Evolutionary conservation across 1,140 invertebrate species (phyloP).

Genomic region (Myzus persicae): DNA sequence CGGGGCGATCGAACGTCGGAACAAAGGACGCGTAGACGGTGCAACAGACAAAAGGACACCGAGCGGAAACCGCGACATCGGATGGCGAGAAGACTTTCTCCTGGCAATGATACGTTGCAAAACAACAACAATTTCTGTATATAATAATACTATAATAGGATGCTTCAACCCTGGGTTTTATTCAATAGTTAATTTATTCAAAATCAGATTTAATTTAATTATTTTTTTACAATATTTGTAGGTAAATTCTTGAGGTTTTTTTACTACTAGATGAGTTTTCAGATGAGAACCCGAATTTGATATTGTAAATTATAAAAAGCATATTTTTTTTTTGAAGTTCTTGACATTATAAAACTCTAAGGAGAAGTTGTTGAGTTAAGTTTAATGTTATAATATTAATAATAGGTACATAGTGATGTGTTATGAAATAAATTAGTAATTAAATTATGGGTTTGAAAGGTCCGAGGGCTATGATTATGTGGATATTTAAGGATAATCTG

Average conservation of each 20-base stretch:
- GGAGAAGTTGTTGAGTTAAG: no score
- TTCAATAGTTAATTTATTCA: not conserved
- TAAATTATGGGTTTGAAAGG: no score
- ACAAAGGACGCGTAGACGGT: not conserved
- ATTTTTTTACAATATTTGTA: no score
- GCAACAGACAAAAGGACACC: conserved; percentile 21
- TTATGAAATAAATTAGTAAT: no score
- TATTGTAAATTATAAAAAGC: not conserved
- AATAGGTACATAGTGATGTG: no score
- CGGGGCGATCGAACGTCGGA: not conserved
- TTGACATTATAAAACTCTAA: no score
- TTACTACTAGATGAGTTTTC: not conserved
- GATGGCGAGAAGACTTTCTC: not conserved
- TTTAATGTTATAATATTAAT: no score
- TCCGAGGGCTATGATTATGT: no score
- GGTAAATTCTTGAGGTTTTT: not conserved
- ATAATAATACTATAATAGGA: not conserved
- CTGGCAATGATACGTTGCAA: not conserved
- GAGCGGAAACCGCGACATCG: not conserved
- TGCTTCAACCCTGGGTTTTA: not conserved
- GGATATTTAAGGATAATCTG: no score
- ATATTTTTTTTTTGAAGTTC: not conserved
- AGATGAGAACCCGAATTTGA: not conserved
- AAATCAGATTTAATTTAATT: no score
- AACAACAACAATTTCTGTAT: not conserved